These are phyloP conservation scores for Drosophila picticornis DNA, from an alignment of 2,888 invertebrate species.

Conservation along the genomic window DNA sequence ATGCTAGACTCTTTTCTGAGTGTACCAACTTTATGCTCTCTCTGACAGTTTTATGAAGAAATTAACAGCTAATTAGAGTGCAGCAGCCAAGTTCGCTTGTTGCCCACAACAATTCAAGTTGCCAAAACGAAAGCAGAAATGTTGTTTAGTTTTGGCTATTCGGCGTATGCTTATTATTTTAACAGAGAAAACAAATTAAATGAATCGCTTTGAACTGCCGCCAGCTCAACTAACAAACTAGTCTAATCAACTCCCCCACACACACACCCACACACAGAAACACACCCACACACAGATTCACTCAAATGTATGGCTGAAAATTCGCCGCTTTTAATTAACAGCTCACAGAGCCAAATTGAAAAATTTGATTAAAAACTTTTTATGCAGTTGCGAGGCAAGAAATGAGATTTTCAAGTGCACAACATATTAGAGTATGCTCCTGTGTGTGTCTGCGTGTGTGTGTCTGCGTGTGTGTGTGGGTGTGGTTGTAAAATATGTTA, in stretches of 20 bases:
- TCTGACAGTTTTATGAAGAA: constrained; percentile 27
- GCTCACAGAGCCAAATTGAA: constrained; percentile 75
- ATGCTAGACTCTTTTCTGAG: not conserved
- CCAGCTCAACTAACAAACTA: constrained; percentile 52
- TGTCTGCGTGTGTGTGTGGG: constrained; percentile 8
- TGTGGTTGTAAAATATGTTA: constrained; percentile 28
- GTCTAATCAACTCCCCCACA: constrained; percentile 29
- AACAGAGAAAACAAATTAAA: constrained; percentile 47
- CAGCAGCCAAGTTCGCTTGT: not conserved
- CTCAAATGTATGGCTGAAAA: constrained; percentile 13
- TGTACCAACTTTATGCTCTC: not conserved
- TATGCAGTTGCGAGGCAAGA: constrained; percentile 50
- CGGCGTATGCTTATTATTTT: constrained; percentile 61
- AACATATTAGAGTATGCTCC: constrained; percentile 14
- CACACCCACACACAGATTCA: constrained; percentile 2
- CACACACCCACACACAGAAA: constrained; percentile 20
- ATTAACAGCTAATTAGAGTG: constrained; percentile 49
- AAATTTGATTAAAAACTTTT: constrained; percentile 80
- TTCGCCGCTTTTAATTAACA: constrained; percentile 74
- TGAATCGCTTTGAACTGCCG: constrained; percentile 53
- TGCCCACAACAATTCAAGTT: constrained; percentile 3
- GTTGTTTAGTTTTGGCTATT: constrained; percentile 6
- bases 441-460: not conserved
- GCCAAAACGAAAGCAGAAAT: not conserved
- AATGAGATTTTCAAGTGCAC: constrained; percentile 71